A percentile compares a stretch with the other conserved stretches of the same genome.
phyloP scores from a whole-genome alignment of 92 coral and sea anemone genomes.

The Porites cylindrica region DNA sequence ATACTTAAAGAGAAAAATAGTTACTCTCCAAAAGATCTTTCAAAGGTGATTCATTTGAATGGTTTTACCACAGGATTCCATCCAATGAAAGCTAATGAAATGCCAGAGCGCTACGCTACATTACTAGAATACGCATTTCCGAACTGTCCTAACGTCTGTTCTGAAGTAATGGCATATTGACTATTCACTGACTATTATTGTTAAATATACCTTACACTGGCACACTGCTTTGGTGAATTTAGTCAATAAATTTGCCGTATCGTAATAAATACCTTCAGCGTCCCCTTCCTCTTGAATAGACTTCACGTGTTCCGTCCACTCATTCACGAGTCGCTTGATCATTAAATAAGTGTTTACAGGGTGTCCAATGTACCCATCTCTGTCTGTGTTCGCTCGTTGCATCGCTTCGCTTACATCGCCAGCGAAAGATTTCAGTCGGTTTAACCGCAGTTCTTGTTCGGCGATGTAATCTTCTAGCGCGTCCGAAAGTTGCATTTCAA shows the following conservation, averaged over 20 bases:
- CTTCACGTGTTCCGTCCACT: conserved; percentile 83
- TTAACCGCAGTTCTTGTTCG: conserved; percentile 75
- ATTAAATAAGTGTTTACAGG: conserved; percentile 90
- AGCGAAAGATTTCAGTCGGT: conserved; percentile 67
- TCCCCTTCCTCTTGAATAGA: conserved; percentile 52
- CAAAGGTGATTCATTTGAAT: no score
- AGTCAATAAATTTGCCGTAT: not conserved
- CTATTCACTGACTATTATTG: no score
- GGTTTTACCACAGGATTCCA: no score
- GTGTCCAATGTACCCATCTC: conserved; percentile 75
- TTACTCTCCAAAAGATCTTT: no score
- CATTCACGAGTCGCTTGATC: conserved; percentile 88
- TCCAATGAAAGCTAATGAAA: no score
- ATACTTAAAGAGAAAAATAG: no score
- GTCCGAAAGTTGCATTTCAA: conserved; percentile 85
- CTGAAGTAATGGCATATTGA: no score
- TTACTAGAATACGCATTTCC: no score
- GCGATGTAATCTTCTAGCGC: conserved; percentile 80
- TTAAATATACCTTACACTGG: no score
- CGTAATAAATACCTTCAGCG: conserved; percentile 64
- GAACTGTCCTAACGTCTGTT: no score
- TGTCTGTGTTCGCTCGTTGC: conserved; percentile 54
- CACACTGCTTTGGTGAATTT: no score
- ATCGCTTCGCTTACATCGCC: conserved; percentile 69
- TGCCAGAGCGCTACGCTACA: no score